Base-by-base conservation (phyloP, 2,888 invertebrate genomes). In the Teleogryllus oceanicus region DNA sequence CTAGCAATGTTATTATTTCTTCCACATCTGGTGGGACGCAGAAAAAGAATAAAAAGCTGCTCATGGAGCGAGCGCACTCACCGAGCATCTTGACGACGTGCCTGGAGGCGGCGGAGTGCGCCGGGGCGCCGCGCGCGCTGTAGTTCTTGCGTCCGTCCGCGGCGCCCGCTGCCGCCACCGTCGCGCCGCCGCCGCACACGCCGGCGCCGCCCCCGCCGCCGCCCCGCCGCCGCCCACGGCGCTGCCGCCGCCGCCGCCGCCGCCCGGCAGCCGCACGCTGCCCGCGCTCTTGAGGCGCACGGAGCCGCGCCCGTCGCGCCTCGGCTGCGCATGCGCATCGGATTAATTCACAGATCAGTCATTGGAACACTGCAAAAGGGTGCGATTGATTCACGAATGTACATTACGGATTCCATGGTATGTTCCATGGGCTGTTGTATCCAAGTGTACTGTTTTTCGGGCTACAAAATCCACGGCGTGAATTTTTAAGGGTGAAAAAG, bases 211-310 rank as follows among this genome's bases (percentile, higher is more conserved):
- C 78, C 49, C 37, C 37, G 78, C 50, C 37, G 62, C 74, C 21
- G 3, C 74, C 8, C 62, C 18, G 16, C 51, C 77, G 24, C 24
- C 24, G 24, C 24, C 24, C 24, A 75, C 21, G 1, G 21, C 21
- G 1, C 51, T 75, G 2, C 24, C 24, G 24, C 51, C 77, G 2
- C 24, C 24, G 24, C 24, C 24, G 2, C 77, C 88, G 1, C 91
- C 90, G 75, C 89, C 88, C 82, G 90, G 84, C 13, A 89, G 84
- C 78, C 88, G 88, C 49, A 89, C 82, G 1, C 88, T 89, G 78
- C 50, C 37, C 50, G 75, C n/a, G 84, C 82, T 80, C 84, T 88
- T 87, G 84, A 89, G 84, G 82, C 88, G 85, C 84, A 91, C 86
- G 84, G 86, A 84, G 83, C 90, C 84, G 78, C 90, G 87, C 83